These are phyloP conservation scores for Miniopterus natalensis DNA, from an alignment of 2,113 vertebrate species.

Conservation along the genomic window DNA sequence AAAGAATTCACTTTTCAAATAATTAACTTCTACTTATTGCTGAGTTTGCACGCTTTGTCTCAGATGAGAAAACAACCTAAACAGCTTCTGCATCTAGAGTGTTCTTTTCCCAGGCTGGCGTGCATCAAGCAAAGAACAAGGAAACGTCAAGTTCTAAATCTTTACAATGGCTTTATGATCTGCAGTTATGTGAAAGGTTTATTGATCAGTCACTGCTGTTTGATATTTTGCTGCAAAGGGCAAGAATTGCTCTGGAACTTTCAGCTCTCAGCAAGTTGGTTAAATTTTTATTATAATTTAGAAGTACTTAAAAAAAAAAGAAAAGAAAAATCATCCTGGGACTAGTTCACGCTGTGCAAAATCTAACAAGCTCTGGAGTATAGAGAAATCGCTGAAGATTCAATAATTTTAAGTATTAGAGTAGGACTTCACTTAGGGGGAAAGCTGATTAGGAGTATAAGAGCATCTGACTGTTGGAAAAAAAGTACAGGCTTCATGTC, in stretches of 20 bases:
- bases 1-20: conserved; percentile 44
- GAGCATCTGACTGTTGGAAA: neutral
- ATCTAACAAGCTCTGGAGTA: neutral
- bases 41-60: neutral
- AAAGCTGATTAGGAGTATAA: neutral
- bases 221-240: conserved; percentile 60
- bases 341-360: neutral
- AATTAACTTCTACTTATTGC: conserved; percentile 50
- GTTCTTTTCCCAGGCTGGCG: conserved; percentile 32
- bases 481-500: neutral
- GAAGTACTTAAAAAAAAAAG: neutral
- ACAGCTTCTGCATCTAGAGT: neutral
- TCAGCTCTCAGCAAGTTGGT: conserved; percentile 43
- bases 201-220: conserved; percentile 59
- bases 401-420: neutral
- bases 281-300: conserved; percentile 62
- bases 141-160: neutral
- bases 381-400: neutral
- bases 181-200: conserved; percentile 49
- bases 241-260: conserved; percentile 42
- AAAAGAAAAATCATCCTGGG: neutral
- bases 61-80: conserved; percentile 53
- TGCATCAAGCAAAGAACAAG: neutral
- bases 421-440: neutral
- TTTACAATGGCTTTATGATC: conserved; percentile 50